A percentile compares a stretch with the other conserved stretches of the same genome.
These are phyloP conservation scores for Drosophila parthenogenetica DNA, from an alignment of 2,888 invertebrate species.

Conservation along the genomic window DNA sequence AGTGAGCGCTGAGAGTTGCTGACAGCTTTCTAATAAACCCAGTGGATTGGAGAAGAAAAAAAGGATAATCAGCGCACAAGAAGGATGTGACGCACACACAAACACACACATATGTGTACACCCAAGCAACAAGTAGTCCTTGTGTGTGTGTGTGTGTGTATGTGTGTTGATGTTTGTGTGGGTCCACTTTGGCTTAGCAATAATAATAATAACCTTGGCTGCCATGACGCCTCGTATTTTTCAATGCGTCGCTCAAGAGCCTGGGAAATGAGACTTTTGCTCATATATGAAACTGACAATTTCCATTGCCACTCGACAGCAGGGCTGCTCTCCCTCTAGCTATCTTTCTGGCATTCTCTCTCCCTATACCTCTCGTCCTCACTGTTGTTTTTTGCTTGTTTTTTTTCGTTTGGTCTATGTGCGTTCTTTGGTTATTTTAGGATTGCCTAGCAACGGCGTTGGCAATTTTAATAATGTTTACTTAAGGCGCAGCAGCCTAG, in stretches of 20 bases:
- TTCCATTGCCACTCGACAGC: conserved; percentile 63
- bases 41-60: conserved; percentile 44
- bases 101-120: conserved; percentile 9
- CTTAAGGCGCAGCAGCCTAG: conserved; percentile 70
- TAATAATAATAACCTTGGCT: conserved; percentile 79
- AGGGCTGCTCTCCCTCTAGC: conserved; percentile 25
- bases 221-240: conserved; percentile 66
- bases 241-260: conserved; percentile 55
- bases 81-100: conserved; percentile 42
- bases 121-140: conserved; percentile 65
- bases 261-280: conserved; percentile 43
- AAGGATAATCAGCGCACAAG: conserved; percentile 72
- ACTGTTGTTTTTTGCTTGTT: not conserved
- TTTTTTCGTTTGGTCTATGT: conserved; percentile 30
- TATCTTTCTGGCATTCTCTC: not conserved
- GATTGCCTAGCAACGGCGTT: conserved; percentile 71
- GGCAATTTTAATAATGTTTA: conserved; percentile 81
- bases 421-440: conserved; percentile 69
- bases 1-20: conserved; percentile 77
- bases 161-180: conserved; percentile 26
- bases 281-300: conserved; percentile 76
- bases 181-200: conserved; percentile 74
- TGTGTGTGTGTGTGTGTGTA: conserved; percentile 10
- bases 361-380: not conserved
- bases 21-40: conserved; percentile 80